A percentile compares a stretch with the other conserved stretches of the same genome.
Evolutionary conservation across 2,888 invertebrate species (phyloP).

Genomic region (Synanthedon andrenaeformis): DNA sequence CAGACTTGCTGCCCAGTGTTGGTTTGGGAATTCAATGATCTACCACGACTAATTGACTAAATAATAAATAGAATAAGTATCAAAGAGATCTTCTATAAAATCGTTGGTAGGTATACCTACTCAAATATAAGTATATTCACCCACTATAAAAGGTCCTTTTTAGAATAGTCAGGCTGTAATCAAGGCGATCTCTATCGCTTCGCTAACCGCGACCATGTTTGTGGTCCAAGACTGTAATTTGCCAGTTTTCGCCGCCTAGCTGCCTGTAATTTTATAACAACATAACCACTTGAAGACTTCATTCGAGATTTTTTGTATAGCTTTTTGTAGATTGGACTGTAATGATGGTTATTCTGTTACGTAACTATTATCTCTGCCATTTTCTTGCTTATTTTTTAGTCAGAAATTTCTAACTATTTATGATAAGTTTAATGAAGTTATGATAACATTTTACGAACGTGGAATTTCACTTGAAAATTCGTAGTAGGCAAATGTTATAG

Average conservation of each 20-base stretch:
- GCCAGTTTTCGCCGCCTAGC: conserved; percentile 60
- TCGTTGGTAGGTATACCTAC: too few species aligned
- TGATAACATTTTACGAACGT: too few species aligned
- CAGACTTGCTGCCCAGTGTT: too few species aligned
- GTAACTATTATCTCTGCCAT: conserved; percentile 11
- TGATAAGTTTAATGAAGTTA: too few species aligned
- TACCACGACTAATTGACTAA: too few species aligned
- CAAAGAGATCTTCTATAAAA: too few species aligned
- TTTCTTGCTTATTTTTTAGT: neutral
- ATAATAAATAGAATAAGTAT: too few species aligned
- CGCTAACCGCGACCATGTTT: conserved; percentile 37
- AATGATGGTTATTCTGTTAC: conserved; percentile 34
- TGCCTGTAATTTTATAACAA: conserved; percentile 57
- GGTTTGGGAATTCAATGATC: too few species aligned
- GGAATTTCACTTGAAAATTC: too few species aligned
- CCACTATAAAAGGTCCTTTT: conserved; percentile 30
- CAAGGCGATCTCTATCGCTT: conserved; percentile 41
- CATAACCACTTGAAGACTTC: conserved; percentile 46
- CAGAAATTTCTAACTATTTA: too few species aligned
- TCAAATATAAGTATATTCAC: neutral
- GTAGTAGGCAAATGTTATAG: too few species aligned
- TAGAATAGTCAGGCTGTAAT: conserved; percentile 42
- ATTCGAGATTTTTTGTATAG: conserved; percentile 38
- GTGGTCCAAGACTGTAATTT: conserved; percentile 58
- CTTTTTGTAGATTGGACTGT: conserved; percentile 17